Percentiles rank a stretch among this genome's conserved stretches.
These are phyloP conservation scores for Micromussa lordhowensis DNA, from an alignment of 92 coral and sea anemone species.

Conservation along the genomic window DNA sequence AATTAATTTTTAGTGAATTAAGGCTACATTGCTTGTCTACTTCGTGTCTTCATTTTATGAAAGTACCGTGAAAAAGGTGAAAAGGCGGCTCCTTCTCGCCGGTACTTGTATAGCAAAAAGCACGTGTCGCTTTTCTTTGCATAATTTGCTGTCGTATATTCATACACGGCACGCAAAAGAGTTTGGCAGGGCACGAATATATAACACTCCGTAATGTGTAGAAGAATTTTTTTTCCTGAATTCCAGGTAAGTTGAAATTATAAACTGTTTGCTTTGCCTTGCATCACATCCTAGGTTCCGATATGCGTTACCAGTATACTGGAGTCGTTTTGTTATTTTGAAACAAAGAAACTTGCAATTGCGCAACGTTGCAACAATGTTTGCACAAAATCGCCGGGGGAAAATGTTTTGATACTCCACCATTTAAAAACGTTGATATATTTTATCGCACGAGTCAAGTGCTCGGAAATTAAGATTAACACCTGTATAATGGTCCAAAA, in stretches of 20 bases:
- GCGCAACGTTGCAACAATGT: neutral
- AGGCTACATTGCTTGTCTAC: neutral
- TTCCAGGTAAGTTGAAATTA: slow-evolving; percentile 2
- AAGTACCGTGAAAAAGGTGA: neutral
- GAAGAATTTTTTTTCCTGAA: neutral
- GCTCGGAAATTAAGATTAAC: neutral
- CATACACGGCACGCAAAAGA: neutral
- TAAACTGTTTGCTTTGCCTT: neutral
- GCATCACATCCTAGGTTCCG: neutral
- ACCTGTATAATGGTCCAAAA: neutral
- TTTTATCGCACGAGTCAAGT: neutral
- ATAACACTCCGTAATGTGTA: neutral
- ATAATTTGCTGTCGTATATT: neutral
- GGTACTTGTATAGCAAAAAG: neutral
- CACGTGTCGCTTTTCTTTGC: slow-evolving; percentile 2
- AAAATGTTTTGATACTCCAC: neutral
- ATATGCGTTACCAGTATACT: neutral
- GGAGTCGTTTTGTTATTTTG: neutral
- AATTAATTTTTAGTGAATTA: neutral
- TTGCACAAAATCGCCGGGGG: neutral
- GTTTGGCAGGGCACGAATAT: neutral
- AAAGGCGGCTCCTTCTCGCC: neutral
- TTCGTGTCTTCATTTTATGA: neutral
- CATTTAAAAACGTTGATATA: neutral
- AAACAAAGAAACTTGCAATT: neutral